Percentiles rank a stretch among this genome's conserved stretches.
Evolutionary conservation across 2,888 invertebrate genomes (phyloP).

Genomic region (Heterodera filipjevi): DNA sequence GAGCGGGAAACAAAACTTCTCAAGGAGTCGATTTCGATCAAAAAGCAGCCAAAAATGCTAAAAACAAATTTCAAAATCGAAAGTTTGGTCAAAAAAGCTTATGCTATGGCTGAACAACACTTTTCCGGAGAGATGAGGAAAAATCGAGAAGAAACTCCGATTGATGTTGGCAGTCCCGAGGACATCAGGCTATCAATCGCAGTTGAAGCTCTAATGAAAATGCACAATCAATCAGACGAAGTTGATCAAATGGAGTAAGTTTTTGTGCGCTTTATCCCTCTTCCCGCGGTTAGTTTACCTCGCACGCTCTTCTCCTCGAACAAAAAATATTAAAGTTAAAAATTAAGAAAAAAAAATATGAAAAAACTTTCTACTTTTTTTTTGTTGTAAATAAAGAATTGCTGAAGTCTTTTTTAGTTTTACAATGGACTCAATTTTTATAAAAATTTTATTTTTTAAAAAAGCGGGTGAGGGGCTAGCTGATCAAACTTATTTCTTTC

Average conservation of each 20-base stretch:
- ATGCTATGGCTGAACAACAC: neutral
- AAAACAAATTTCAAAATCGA: conserved; percentile 15
- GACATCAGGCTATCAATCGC: neutral
- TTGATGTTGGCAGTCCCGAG: conserved; percentile 1
- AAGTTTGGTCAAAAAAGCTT: conserved; percentile 14
- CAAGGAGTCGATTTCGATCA: neutral
- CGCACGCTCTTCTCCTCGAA: too few relatives aligned
- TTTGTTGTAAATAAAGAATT: too few relatives aligned
- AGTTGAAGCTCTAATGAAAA: conserved; percentile 5
- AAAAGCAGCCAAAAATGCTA: neutral
- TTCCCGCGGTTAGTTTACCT: too few relatives aligned
- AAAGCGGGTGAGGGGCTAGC: too few relatives aligned
- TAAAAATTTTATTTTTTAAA: too few relatives aligned
- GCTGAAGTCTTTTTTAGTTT: too few relatives aligned
- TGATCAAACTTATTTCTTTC: too few relatives aligned
- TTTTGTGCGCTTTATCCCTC: too few relatives aligned
- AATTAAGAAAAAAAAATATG: too few relatives aligned
- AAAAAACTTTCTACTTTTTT: too few relatives aligned
- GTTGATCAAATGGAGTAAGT: neutral
- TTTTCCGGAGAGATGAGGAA: neutral
- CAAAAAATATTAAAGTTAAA: too few relatives aligned
- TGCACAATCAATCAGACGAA: neutral
- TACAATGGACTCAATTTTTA: too few relatives aligned
- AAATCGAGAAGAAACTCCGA: neutral
- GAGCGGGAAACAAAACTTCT: neutral